Evolutionary conservation across 2,113 vertebrate species (phyloP).

Genomic region (Albula goreensis): DNA sequence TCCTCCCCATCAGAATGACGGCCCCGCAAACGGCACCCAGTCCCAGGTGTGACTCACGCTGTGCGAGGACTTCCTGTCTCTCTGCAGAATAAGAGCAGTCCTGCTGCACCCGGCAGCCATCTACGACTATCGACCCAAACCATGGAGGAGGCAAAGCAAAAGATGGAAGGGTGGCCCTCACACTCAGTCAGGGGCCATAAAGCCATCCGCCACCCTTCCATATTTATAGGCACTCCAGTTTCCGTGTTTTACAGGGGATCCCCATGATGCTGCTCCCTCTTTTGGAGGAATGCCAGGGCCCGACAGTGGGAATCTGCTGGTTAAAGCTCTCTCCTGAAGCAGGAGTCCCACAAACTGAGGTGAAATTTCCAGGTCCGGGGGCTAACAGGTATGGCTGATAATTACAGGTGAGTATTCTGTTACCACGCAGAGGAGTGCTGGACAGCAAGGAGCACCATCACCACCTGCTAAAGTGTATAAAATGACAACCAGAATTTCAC

Average conservation of each 20-base stretch:
- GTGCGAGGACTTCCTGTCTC: background rate
- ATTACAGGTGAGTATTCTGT: constrained; percentile 36
- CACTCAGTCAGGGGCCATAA: background rate
- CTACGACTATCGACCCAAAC: background rate
- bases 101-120: background rate
- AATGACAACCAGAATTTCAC: constrained; percentile 10
- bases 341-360: background rate
- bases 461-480: constrained; percentile 27
- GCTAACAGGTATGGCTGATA: constrained; percentile 31
- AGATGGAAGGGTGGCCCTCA: background rate
- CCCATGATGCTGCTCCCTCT: background rate
- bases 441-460: constrained; percentile 44
- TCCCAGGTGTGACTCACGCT: background rate
- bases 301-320: background rate
- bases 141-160: background rate
- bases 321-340: background rate
- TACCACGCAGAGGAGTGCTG: constrained; percentile 35
- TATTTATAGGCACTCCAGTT: background rate
- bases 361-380: background rate
- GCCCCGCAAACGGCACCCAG: background rate
- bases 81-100: too few relatives aligned
- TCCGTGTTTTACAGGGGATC: background rate
- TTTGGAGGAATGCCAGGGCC: background rate
- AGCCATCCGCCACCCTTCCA: background rate
- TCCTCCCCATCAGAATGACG: constrained; percentile 1